Evolutionary conservation across 2,797 vertebrate genomes (phyloP).

Genomic region (Bovichtus diacanthus): DNA sequence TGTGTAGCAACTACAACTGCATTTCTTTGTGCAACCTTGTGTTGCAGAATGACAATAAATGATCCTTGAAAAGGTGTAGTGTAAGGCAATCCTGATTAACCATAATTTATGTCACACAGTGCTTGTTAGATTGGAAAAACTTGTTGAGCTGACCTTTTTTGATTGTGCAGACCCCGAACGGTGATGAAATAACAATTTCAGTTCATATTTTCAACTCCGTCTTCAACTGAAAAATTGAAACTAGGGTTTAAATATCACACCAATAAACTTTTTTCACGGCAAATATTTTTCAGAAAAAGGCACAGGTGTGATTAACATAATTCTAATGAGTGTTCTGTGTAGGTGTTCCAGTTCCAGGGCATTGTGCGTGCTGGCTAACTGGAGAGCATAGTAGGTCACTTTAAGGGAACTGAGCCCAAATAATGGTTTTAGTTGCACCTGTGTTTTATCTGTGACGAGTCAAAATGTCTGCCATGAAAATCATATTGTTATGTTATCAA

Average conservation of each 20-base stretch:
- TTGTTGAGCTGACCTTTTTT: background rate
- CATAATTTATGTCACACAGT: background rate
- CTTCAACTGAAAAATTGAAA: background rate
- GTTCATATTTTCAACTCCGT: background rate
- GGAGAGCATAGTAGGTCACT: background rate
- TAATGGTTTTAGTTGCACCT: no score
- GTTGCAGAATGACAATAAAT: no score
- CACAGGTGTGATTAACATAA: background rate
- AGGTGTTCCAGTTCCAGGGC: background rate
- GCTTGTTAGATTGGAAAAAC: conserved; percentile 2
- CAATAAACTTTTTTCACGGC: background rate
- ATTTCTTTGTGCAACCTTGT: no score
- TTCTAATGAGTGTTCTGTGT: background rate
- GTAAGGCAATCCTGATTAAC: background rate
- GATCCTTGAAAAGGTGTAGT: no score
- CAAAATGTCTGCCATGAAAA: background rate
- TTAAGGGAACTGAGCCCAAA: background rate
- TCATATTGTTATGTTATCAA: background rate
- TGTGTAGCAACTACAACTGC: background rate
- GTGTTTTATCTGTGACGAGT: background rate
- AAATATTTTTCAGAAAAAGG: background rate
- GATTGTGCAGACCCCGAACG: background rate
- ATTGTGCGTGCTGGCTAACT: background rate
- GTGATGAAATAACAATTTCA: background rate
- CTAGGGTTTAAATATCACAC: background rate